Evolutionary conservation across 2,797 vertebrate species (phyloP).

Genomic region (Lindbergichthys nudifrons): DNA sequence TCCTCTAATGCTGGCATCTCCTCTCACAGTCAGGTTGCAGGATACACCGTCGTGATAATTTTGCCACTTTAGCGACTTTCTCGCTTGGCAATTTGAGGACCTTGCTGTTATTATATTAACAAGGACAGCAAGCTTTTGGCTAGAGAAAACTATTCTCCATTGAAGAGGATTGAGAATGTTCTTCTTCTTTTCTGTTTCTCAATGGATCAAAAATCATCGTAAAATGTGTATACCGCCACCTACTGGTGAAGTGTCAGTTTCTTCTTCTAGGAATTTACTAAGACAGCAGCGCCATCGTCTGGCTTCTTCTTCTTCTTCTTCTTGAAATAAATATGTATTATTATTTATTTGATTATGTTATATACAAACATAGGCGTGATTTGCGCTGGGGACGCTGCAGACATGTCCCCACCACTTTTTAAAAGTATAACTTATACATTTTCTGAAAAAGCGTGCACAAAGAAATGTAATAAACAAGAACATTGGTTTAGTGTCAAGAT

Average conservation of each 20-base stretch:
- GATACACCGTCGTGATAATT: not conserved
- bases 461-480: too few relatives aligned
- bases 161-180: not conserved
- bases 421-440: too few relatives aligned
- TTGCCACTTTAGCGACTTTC: not conserved
- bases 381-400: too few relatives aligned
- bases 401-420: too few relatives aligned
- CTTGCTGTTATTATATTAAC: not conserved
- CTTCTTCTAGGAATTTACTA: not conserved
- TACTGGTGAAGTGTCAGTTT: constrained; percentile 4
- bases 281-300: not conserved
- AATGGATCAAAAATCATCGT: rapidly evolving
- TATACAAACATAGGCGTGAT: too few relatives aligned
- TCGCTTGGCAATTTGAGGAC: too few relatives aligned
- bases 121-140: not conserved
- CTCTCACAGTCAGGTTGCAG: constrained; percentile 12
- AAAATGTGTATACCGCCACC: constrained; percentile 13
- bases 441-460: too few relatives aligned
- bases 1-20: constrained; percentile 73
- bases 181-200: not conserved
- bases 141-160: not conserved
- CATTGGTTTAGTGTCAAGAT: too few relatives aligned
- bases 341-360: too few relatives aligned
- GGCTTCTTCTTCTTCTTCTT: too few relatives aligned
- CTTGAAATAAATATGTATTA: too few relatives aligned